Base-by-base conservation (phyloP, 2,888 invertebrate species). In the Acrobasis consociella region DNA sequence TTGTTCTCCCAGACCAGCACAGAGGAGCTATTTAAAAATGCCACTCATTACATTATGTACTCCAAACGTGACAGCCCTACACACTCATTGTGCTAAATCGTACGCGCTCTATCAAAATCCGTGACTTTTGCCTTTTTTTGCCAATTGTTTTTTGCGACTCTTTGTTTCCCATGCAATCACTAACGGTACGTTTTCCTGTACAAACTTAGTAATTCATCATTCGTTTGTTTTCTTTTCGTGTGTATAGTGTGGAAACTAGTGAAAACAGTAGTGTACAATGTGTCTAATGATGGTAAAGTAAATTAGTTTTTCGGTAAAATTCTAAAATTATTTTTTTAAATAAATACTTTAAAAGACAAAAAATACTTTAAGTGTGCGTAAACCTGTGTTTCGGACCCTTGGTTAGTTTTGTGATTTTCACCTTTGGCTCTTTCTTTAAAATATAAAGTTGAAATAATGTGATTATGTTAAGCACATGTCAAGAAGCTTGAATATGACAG, bases 21-120 rank as follows among this genome's bases (percentile, higher is more conserved):
- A 3, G 22, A 22, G 3, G 22, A 22, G 3, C 3, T 22, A 22
- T 22, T 22, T 22, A 22, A 22, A 22, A 22, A n/a, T n/a, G n/a
- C n/a, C n/a, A 46, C 5, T 13, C 7, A 52, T 22, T 11, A 52
- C n/a, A n/a, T n/a, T n/a, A n/a, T n/a, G n/a, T n/a, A n/a, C 31
- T 15, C 2, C 8, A 17, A 15, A 7, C 1, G 11, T 16, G 46
- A 46, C 46, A 58, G 22, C 52, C 58, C 22, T 58, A 42, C 17
- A 5, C 17, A 11, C 15, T 58, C 11, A 46, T 42, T 22, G 15
- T 17, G n/a, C 15, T 58, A 17, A 10, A 22, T 49, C 22, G 42
- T 75, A 82, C 83, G 82, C 81, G 83, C 71, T 69, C 72, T 83
- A 85, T 85, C 82, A 80, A 72, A 73, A 76, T 74, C 71, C 80